These are phyloP conservation scores for Boloria euphrosyne DNA, from an alignment of 2,888 invertebrate genomes.

Conservation along the genomic window DNA sequence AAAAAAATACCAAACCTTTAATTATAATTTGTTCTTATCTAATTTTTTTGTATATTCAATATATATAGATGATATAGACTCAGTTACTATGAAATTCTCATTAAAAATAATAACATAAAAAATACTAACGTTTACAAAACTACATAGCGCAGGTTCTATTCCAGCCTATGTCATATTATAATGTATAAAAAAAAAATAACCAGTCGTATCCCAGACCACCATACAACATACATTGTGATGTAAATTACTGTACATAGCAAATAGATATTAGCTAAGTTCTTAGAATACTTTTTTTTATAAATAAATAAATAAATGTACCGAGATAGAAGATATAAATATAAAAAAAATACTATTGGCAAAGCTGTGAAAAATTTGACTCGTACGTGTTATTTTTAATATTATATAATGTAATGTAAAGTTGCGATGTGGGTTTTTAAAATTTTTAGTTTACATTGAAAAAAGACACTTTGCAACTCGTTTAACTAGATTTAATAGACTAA, in stretches of 20 bases:
- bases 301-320: background rate
- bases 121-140: background rate
- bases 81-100: too few species aligned
- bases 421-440: constrained; percentile 57
- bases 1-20: too few species aligned
- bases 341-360: constrained; percentile 53
- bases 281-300: background rate
- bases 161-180: background rate
- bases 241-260: constrained; percentile 80
- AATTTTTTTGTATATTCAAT: too few species aligned
- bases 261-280: constrained; percentile 59
- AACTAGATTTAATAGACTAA: constrained; percentile 67
- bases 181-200: constrained; percentile 3
- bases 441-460: constrained; percentile 37
- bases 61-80: too few species aligned
- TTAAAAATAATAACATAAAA: too few species aligned
- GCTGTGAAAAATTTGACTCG: constrained; percentile 57
- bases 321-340: constrained; percentile 57
- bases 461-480: constrained; percentile 63
- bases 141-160: constrained; percentile 2
- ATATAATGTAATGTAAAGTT: constrained; percentile 67
- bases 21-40: too few species aligned
- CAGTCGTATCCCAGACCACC: constrained; percentile 53
- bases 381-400: constrained; percentile 60
- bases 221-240: constrained; percentile 72